Evolutionary conservation across 2,113 vertebrate species (phyloP), one percentile per base, ranked within the genome.

Genomic region (Climacteris rufus): DNA sequence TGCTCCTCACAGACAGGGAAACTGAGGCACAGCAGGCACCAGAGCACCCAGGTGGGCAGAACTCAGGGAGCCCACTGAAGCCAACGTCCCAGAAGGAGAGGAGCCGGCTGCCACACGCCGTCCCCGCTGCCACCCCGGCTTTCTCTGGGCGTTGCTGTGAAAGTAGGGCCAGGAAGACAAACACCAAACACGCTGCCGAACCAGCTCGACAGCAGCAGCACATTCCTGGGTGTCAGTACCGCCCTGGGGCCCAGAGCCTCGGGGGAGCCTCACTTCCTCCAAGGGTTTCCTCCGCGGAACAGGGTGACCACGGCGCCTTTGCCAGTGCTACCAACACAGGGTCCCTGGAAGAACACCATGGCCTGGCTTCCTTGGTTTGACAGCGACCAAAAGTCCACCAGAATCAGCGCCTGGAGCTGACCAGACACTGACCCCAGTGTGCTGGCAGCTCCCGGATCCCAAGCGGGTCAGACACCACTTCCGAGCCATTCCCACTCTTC

Each of bases 171-270:
- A 40, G 54, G 30, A 60, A 42, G 37, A 31, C 89, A 93, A 94
- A 84, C 47, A 23, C 68, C 75, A 84, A 71, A 59, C 70, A 89
- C 33, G 87, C 84, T 33, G 96, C 69, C 7, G 79, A 97, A 97
- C 96, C 60, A 47, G 96, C 96, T 96, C 59, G 3, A 68, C 54
- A 1, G 64, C 84, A 74, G 66, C 39, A 7, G 40, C 47, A 7
- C 93, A 90, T 96, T 95, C 96, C 95, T 69, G 69, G 68, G 77
- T 40, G 81, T 89, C 25, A 83, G 68, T 85, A 79, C 92, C 72
- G 50, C 87, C 59, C 63, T 42, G 77, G 78, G 77, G 63, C 70
- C 71, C 85, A 40, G 66, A 20, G 7, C 53, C 57, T 57, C 5
- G 68, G 63, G 79, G 47, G 60, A 90, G 87, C 87, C 63, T 83